These are phyloP conservation scores for Tetramorium simillimum DNA, from an alignment of 1,140 invertebrate genomes.

Conservation along the genomic window DNA sequence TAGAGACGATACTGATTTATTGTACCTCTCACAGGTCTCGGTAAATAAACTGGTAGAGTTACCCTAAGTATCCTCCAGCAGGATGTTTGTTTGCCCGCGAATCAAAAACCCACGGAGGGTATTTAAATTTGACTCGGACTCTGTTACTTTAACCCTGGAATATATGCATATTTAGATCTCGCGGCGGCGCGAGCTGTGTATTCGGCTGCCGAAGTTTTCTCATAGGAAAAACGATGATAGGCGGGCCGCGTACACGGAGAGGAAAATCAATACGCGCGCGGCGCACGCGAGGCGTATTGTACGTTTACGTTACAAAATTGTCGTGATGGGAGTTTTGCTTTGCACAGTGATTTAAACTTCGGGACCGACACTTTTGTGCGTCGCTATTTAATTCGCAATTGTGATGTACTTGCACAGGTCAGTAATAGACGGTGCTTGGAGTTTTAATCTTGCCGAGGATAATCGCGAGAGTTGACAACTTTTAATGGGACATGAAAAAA, in stretches of 20 bases:
- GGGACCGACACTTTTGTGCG: neutral
- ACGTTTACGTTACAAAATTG: slow-evolving; percentile 48
- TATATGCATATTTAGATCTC: slow-evolving; percentile 26
- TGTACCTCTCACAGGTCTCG: slow-evolving; percentile 13
- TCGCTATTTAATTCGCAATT: slow-evolving; percentile 22
- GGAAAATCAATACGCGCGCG: slow-evolving; percentile 41
- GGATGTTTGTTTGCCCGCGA: slow-evolving; percentile 29
- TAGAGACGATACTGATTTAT: slow-evolving; percentile 49
- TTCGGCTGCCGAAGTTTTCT: slow-evolving; percentile 40
- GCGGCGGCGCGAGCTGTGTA: slow-evolving; percentile 3
- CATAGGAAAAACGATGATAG: slow-evolving; percentile 34
- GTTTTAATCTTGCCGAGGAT: neutral
- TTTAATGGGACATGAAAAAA: neutral
- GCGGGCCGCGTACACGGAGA: slow-evolving; percentile 24
- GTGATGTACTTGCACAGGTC: neutral
- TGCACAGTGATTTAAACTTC: slow-evolving; percentile 32
- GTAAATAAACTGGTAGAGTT: slow-evolving; percentile 20
- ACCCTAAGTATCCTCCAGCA: slow-evolving; percentile 26
- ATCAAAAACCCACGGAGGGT: slow-evolving; percentile 17
- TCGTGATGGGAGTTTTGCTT: slow-evolving; percentile 7
- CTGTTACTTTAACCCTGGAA: slow-evolving; percentile 51
- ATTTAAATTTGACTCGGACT: slow-evolving; percentile 50
- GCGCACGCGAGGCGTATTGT: slow-evolving; percentile 30
- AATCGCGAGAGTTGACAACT: neutral
- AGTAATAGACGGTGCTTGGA: slow-evolving; percentile 2